These are phyloP conservation scores for Saccopteryx leptura DNA, from an alignment of 2,113 vertebrate genomes.

Conservation along the genomic window DNA sequence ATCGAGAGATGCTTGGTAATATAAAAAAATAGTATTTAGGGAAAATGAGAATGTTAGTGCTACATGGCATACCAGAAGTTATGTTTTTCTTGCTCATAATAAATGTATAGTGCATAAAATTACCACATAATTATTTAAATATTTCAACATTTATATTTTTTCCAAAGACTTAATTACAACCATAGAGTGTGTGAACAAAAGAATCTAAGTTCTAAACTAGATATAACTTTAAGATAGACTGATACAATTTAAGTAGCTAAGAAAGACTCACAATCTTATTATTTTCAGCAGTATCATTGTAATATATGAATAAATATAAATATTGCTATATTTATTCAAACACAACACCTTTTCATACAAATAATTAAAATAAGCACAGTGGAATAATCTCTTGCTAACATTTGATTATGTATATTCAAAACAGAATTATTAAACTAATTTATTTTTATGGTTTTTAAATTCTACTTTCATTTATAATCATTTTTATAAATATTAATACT, in stretches of 20 bases:
- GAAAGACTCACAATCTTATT: background rate
- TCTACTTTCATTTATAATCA: background rate
- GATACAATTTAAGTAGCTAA: background rate
- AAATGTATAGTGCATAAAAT: background rate
- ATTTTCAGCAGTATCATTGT: background rate
- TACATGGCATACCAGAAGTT: background rate
- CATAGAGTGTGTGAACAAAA: background rate
- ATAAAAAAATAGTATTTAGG: background rate
- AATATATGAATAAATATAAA: slow-evolving; percentile 7
- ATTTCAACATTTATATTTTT: background rate
- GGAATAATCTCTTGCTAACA: background rate
- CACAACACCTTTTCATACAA: background rate
- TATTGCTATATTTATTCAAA: background rate
- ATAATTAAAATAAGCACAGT: background rate
- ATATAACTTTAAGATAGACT: background rate
- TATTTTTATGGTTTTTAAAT: background rate
- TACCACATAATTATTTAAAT: background rate
- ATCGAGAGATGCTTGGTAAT: background rate
- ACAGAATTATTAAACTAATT: background rate
- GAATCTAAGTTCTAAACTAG: background rate
- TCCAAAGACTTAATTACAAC: background rate
- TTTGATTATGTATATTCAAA: background rate
- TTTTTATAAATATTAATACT: background rate
- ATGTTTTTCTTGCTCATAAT: background rate
- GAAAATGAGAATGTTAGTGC: background rate